Evolutionary conservation across 2,113 vertebrate genomes (phyloP).

Genomic region (Bufo gargarizans): DNA sequence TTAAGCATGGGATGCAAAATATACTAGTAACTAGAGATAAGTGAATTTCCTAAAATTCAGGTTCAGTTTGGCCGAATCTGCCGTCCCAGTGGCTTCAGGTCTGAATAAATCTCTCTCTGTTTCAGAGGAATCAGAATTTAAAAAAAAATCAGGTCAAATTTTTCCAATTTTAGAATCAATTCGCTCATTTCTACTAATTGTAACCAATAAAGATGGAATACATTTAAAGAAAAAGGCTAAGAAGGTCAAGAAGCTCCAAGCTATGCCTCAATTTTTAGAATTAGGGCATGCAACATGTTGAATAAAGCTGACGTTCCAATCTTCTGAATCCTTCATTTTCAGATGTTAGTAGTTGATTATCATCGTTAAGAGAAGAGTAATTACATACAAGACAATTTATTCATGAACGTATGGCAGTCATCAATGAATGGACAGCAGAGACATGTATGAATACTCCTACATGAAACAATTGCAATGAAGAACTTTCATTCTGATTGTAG

Average conservation of each 20-base stretch:
- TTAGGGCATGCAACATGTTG: background rate
- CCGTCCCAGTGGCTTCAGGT: no score
- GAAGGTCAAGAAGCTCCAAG: background rate
- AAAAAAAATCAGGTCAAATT: no score
- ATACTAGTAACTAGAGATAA: no score
- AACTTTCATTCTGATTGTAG: constrained; percentile 20
- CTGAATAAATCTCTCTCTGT: no score
- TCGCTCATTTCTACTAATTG: no score
- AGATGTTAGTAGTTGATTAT: background rate
- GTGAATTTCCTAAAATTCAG: no score
- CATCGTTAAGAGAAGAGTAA: background rate
- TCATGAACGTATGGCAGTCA: constrained; percentile 17
- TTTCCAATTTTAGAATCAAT: no score
- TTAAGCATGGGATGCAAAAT: no score
- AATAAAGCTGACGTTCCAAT: background rate
- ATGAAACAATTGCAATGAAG: constrained; percentile 32
- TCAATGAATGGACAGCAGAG: background rate
- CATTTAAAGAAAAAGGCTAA: background rate
- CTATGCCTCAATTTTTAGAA: background rate
- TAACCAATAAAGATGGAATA: no score
- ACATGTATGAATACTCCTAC: background rate
- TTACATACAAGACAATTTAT: constrained; percentile 12
- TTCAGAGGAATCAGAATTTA: no score
- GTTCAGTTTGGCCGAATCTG: no score
- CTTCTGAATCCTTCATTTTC: background rate